Evolutionary conservation across 1,140 invertebrate species (phyloP).

Genomic region (Apis cerana): DNA sequence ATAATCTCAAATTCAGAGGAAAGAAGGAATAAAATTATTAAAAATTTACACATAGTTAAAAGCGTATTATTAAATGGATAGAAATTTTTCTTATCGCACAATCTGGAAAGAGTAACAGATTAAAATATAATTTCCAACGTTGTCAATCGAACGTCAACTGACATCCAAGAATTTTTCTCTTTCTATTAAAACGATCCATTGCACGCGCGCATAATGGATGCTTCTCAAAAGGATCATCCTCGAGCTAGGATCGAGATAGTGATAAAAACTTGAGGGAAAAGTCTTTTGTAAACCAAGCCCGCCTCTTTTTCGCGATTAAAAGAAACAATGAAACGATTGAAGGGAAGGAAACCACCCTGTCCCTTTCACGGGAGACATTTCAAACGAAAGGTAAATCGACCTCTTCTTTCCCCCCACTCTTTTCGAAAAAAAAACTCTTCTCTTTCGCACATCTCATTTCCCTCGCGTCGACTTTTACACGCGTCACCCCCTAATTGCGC

Average conservation of each 20-base stretch:
- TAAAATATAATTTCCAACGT: no score
- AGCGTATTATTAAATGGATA: no score
- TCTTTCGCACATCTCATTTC: constrained; percentile 14
- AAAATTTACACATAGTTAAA: no score
- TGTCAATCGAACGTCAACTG: no score
- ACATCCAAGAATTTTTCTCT: background rate
- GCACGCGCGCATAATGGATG: background rate
- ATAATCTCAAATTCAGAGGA: no score
- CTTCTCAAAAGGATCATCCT: background rate
- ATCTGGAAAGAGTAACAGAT: no score
- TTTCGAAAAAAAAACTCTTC: background rate
- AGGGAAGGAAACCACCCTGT: background rate
- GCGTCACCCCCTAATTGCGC: background rate
- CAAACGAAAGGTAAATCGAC: constrained; percentile 26
- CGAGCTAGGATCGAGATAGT: background rate
- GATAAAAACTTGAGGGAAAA: background rate
- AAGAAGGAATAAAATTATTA: no score
- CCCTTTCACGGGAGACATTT: constrained; percentile 14
- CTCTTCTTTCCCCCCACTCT: background rate
- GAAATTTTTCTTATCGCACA: no score
- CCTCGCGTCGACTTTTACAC: background rate
- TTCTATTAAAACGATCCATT: background rate
- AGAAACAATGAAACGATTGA: constrained; percentile 39
- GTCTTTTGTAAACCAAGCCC: constrained; percentile 21
- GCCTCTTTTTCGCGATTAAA: background rate